These are phyloP conservation scores for Lepidocyrtoides sp. DNA, from an alignment of 2,888 invertebrate species.

Conservation along the genomic window DNA sequence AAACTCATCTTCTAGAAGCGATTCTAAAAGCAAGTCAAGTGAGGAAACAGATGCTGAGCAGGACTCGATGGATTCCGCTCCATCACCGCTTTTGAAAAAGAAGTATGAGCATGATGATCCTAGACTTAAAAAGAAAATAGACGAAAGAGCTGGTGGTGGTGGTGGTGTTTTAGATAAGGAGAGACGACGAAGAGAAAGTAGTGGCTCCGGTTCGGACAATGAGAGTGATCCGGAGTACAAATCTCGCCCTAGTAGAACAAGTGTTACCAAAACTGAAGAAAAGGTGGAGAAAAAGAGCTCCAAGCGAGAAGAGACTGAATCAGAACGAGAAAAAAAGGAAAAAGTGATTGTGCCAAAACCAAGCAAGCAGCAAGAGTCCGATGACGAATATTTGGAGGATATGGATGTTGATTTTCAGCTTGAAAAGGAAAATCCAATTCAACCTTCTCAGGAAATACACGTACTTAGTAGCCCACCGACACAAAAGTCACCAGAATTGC, in stretches of 20 bases:
- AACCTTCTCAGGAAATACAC: neutral
- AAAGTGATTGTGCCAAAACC: slow-evolving; percentile 47
- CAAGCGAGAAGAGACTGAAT: slow-evolving; percentile 87
- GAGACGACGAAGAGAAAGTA: slow-evolving; percentile 30
- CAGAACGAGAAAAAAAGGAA: slow-evolving; percentile 43
- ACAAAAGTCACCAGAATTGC: neutral
- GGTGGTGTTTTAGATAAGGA: slow-evolving; percentile 42
- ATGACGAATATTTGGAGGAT: slow-evolving; percentile 77
- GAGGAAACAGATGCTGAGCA: slow-evolving; percentile 75
- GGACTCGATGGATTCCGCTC: slow-evolving; percentile 84
- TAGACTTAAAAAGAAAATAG: slow-evolving; percentile 24
- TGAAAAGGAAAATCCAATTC: slow-evolving; percentile 76
- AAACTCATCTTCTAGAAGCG: slow-evolving; percentile 55
- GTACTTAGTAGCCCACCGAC: neutral
- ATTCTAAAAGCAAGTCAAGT: slow-evolving; percentile 71
- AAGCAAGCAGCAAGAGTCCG: slow-evolving; percentile 58
- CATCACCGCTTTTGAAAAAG: slow-evolving; percentile 84
- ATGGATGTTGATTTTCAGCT: slow-evolving; percentile 81
- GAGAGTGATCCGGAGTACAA: slow-evolving; percentile 51
- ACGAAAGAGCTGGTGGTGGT: neutral
- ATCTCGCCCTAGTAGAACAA: neutral
- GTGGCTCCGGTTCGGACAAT: slow-evolving; percentile 63
- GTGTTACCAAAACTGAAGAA: slow-evolving; percentile 70
- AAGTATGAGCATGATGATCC: slow-evolving; percentile 79
- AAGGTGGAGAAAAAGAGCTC: slow-evolving; percentile 69